phyloP scores from a whole-genome alignment of 2,797 vertebrate species.

The Eulemur coronatus region DNA sequence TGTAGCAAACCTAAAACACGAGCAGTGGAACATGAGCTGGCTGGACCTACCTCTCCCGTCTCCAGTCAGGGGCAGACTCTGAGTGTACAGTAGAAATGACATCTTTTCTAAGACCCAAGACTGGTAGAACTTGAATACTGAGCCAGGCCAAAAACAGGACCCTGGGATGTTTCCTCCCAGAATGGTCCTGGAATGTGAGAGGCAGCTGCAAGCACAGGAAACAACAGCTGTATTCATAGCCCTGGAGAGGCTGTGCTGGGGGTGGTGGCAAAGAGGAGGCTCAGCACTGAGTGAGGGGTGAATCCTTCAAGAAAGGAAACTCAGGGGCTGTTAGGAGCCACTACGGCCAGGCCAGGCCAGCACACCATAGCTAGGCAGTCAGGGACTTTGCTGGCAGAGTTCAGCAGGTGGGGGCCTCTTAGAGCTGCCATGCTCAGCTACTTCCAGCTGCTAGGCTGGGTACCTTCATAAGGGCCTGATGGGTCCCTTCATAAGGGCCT shows the following conservation, averaged over 20 bases:
- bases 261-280: background rate
- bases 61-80: background rate
- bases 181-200: constrained; percentile 72
- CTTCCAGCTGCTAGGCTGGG: background rate
- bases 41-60: background rate
- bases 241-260: background rate
- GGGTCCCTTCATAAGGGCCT: background rate
- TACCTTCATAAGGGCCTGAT: background rate
- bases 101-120: constrained; percentile 1
- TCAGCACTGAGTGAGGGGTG: background rate
- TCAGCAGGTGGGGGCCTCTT: background rate
- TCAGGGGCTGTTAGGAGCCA: background rate
- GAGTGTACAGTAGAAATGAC: background rate
- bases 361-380: background rate
- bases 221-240: constrained; percentile 75
- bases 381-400: background rate
- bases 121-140: background rate
- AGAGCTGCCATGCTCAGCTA: background rate
- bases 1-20: background rate
- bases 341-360: background rate
- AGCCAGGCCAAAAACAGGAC: background rate
- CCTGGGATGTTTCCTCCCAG: constrained; percentile 15
- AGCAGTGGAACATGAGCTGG: background rate
- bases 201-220: constrained; percentile 19
- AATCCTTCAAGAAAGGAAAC: background rate